Conservation (phyloP, 2,888 invertebrate genomes). For the Mesoligia furuncula region DNA sequence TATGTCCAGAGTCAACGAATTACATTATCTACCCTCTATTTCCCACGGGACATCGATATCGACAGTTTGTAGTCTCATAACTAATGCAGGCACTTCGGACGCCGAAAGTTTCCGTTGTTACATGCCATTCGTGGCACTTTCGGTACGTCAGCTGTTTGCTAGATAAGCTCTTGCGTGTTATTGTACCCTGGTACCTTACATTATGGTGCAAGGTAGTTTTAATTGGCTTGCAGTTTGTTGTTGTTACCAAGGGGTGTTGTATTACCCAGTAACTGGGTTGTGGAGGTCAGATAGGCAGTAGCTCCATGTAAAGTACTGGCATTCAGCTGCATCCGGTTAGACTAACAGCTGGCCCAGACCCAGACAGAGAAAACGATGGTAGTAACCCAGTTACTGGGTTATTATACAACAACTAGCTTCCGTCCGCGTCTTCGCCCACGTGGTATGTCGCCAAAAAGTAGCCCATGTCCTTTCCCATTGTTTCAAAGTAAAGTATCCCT, state of each 20-base stretch:
- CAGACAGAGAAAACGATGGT: too few relatives aligned
- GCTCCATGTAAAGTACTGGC: too few relatives aligned
- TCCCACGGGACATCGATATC: slow-evolving; percentile 52
- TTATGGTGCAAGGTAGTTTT: slow-evolving; percentile 9
- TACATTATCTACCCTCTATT: slow-evolving; percentile 50
- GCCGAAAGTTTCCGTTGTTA: slow-evolving; percentile 45
- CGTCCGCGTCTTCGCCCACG: too few relatives aligned
- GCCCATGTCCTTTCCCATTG: too few relatives aligned
- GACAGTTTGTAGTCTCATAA: slow-evolving; percentile 53
- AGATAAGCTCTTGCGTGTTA: slow-evolving; percentile 63
- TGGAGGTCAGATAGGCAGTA: too few relatives aligned
- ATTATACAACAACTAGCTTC: background rate
- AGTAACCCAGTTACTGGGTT: too few relatives aligned
- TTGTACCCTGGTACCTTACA: slow-evolving; percentile 59
- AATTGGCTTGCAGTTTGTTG: slow-evolving; percentile 38
- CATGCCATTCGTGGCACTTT: slow-evolving; percentile 46
- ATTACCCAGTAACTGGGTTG: too few relatives aligned
- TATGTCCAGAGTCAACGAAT: slow-evolving; percentile 39
- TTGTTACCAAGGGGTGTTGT: too few relatives aligned
- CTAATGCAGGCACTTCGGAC: slow-evolving; percentile 48
- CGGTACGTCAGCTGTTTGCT: slow-evolving; percentile 47
- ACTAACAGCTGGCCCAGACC: too few relatives aligned
- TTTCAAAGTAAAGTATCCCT: too few relatives aligned
- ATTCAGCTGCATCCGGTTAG: too few relatives aligned
- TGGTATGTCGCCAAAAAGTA: too few relatives aligned